Conservation (phyloP, 2,888 invertebrate genomes). For the Brachyptera putata region DNA sequence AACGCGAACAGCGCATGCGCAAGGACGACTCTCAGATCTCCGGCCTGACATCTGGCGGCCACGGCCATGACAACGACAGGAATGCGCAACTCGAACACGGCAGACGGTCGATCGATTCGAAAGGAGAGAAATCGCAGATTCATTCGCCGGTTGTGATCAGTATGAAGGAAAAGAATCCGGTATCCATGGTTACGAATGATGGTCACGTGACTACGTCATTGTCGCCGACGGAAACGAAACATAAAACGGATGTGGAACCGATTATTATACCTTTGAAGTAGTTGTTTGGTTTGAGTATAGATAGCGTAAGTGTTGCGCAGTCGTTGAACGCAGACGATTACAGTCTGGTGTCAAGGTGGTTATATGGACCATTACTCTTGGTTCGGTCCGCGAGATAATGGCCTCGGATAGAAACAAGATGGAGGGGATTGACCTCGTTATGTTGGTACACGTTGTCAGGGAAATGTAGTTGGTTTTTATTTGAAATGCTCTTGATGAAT, state of each 20-base stretch:
- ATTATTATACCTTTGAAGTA: too few species aligned
- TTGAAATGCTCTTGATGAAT: too few species aligned
- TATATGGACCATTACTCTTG: too few species aligned
- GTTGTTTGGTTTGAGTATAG: background rate
- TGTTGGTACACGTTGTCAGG: too few species aligned
- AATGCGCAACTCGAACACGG: background rate
- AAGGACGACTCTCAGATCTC: slow-evolving; percentile 21
- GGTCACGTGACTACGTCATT: slow-evolving; percentile 17
- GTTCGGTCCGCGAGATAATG: too few species aligned
- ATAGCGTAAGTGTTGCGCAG: background rate
- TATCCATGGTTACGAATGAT: background rate
- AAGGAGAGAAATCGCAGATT: background rate
- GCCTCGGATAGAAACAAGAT: too few species aligned
- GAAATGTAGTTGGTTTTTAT: too few species aligned
- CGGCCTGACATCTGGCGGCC: background rate
- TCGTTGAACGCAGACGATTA: too few species aligned
- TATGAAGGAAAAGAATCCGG: slow-evolving; percentile 5
- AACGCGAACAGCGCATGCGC: slow-evolving; percentile 21
- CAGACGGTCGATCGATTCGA: background rate
- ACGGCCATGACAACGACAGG: background rate
- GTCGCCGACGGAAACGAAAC: background rate
- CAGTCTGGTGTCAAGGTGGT: too few species aligned
- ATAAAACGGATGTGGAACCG: too few species aligned
- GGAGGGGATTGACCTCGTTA: too few species aligned
- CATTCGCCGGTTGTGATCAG: slow-evolving; percentile 7